phyloP scores from a whole-genome alignment of 2,888 invertebrate species.

The Scaeva pyrastri region DNA sequence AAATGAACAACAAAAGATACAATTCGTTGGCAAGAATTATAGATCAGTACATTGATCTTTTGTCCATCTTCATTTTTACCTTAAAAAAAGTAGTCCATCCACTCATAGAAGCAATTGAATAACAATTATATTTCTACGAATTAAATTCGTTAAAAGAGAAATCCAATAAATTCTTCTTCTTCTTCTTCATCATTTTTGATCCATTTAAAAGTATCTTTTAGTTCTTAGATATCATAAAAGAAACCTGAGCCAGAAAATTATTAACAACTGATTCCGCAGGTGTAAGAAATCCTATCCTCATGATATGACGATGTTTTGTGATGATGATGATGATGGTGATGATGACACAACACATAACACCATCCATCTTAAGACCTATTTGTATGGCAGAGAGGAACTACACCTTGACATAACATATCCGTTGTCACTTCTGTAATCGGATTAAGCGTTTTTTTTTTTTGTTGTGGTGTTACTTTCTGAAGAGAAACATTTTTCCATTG shows the following conservation, averaged over 20 bases:
- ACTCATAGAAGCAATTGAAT: not conserved
- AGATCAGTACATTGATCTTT: constrained; percentile 28
- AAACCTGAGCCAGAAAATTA: not conserved
- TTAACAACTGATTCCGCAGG: constrained; percentile 48
- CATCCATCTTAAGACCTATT: constrained; percentile 24
- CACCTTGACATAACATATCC: constrained; percentile 69
- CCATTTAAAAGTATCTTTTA: constrained; percentile 23
- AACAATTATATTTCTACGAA: constrained; percentile 3
- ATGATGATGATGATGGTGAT: no score
- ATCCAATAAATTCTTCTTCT: no score
- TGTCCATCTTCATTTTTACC: not conserved
- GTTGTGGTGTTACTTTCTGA: constrained; percentile 28
- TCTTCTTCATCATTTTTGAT: constrained; percentile 24
- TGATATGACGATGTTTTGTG: not conserved
- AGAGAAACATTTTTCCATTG: constrained; percentile 51
- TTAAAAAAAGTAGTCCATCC: no score
- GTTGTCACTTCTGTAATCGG: constrained; percentile 67
- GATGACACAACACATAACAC: constrained; percentile 59
- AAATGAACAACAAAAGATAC: constrained; percentile 2
- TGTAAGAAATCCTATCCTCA: constrained; percentile 18
- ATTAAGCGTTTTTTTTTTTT: constrained; percentile 46
- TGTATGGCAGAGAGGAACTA: constrained; percentile 51
- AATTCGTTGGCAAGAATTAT: not conserved
- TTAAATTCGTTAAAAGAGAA: constrained; percentile 4
- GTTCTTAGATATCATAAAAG: not conserved